A percentile compares a stretch with the other conserved stretches of the same genome.
phyloP scores from a whole-genome alignment of 2,797 vertebrate species.

The Thaleichthys pacificus region DNA sequence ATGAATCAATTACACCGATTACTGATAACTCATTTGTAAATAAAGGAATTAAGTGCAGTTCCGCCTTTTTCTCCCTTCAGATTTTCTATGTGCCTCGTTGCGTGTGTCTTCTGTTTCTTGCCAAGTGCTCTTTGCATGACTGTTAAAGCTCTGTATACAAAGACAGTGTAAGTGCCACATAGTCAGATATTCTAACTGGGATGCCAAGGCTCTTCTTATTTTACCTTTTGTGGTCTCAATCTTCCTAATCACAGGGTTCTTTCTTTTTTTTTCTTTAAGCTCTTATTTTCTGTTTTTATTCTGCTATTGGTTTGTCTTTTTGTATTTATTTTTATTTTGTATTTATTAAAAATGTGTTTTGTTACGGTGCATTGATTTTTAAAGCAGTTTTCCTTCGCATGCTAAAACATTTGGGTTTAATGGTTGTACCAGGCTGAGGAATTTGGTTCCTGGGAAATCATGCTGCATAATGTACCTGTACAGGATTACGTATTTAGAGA shows the following conservation, averaged over 20 bases:
- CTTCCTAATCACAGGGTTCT: constrained; percentile 1
- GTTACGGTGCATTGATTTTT: not conserved
- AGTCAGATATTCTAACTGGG: not conserved
- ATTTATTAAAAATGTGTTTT: not conserved
- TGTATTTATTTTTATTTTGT: too few species aligned
- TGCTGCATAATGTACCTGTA: not conserved
- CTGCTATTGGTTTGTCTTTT: not conserved
- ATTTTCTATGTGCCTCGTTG: not conserved
- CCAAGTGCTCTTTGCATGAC: constrained; percentile 3
- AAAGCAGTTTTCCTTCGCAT: not conserved
- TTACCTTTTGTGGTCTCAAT: not conserved
- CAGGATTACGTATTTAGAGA: not conserved
- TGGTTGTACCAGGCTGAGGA: not conserved
- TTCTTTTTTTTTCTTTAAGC: not conserved
- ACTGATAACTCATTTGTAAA: not conserved
- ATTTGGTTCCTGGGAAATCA: not conserved
- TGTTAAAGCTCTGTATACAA: constrained; percentile 11
- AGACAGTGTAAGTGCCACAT: not conserved
- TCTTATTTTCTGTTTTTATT: not conserved
- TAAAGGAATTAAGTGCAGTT: not conserved
- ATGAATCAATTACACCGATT: not conserved
- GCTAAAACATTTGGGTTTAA: not conserved
- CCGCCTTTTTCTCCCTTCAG: not conserved
- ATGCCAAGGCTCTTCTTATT: not conserved
- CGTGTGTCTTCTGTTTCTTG: not conserved